These are phyloP conservation scores for Notothenia rossii DNA, from an alignment of 2,113 vertebrate genomes.

Conservation along the genomic window DNA sequence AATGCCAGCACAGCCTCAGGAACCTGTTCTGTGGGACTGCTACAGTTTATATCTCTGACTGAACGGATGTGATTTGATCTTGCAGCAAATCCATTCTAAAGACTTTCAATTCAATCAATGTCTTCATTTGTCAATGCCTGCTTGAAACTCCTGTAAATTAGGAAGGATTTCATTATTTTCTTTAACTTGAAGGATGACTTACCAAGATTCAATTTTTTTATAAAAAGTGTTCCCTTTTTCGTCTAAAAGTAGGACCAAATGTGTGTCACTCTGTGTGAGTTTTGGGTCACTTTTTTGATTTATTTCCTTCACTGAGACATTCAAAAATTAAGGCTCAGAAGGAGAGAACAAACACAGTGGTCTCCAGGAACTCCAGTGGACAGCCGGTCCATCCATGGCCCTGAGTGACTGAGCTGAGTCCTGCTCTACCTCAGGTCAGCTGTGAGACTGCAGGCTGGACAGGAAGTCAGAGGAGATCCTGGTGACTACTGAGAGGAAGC, in stretches of 20 bases:
- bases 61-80: neutral
- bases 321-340: neutral
- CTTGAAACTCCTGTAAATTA: neutral
- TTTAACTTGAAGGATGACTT: neutral
- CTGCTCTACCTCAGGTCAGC: conserved; percentile 16
- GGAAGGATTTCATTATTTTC: no score
- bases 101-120: neutral
- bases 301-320: neutral
- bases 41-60: neutral
- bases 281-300: neutral
- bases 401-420: neutral
- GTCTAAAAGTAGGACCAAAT: conserved; percentile 7
- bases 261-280: neutral
- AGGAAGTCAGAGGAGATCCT: conserved; percentile 6
- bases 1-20: neutral
- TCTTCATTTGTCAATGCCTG: neutral
- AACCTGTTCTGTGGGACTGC: neutral
- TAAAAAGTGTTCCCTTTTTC: neutral
- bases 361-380: neutral
- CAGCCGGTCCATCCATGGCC: neutral
- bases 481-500: conserved; percentile 8
- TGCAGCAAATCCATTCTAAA: neutral
- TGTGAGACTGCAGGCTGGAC: neutral
- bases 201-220: neutral
- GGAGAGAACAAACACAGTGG: neutral